Evolutionary conservation across 2,113 vertebrate species (phyloP).

Genomic region (Pandion haliaetus): DNA sequence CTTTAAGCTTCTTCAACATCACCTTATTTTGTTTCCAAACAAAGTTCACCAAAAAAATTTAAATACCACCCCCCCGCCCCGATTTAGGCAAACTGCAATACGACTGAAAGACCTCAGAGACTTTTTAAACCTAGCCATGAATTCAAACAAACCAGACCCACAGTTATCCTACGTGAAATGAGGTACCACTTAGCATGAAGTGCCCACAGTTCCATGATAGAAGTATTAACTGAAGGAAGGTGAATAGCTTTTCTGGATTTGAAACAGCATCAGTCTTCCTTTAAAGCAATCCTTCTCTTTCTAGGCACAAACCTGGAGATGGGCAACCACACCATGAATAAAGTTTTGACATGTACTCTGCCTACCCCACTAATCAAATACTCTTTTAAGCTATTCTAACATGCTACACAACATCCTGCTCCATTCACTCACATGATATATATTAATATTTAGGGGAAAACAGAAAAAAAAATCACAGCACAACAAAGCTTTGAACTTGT

Average conservation of each 20-base stretch:
- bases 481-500: neutral
- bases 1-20: neutral
- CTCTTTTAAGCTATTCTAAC: neutral
- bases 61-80: rapidly evolving
- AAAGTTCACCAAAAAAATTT: neutral
- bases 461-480: neutral
- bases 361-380: neutral
- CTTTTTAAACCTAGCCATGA: neutral
- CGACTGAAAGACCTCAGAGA: neutral
- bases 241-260: neutral
- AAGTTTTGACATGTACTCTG: neutral
- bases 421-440: neutral
- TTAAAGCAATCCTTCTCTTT: neutral
- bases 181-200: neutral
- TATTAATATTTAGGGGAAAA: neutral
- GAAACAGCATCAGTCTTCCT: neutral
- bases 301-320: neutral
- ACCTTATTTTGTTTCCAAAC: neutral
- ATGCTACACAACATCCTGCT: neutral
- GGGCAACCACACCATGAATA: neutral
- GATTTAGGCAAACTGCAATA: neutral
- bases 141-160: neutral
- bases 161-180: neutral
- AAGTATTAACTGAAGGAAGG: neutral
- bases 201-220: rapidly evolving